Percentiles rank a stretch among this genome's conserved stretches.
These are phyloP conservation scores for Perizoma flavofasciatum DNA, from an alignment of 2,888 invertebrate genomes.

Conservation along the genomic window DNA sequence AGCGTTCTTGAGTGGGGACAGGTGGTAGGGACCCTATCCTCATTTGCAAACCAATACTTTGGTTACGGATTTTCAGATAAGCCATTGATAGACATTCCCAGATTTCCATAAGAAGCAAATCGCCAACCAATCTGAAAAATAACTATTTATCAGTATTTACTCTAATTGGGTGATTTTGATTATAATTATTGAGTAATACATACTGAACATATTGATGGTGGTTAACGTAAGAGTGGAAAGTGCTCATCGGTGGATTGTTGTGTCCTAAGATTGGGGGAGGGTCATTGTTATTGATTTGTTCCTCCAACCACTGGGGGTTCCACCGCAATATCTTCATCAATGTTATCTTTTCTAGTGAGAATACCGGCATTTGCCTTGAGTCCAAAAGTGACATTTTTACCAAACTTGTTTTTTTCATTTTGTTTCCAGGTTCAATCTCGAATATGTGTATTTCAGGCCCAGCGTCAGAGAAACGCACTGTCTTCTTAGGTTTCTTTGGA, in stretches of 20 bases:
- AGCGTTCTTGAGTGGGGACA: constrained; percentile 57
- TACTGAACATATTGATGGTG: constrained; percentile 85
- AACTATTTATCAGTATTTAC: background rate
- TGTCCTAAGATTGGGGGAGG: constrained; percentile 83
- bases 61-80: constrained; percentile 53
- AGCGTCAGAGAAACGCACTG: constrained; percentile 62
- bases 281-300: constrained; percentile 73
- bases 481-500: constrained; percentile 56
- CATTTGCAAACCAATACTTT: constrained; percentile 54
- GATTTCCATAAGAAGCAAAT: constrained; percentile 85
- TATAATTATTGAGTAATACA: constrained; percentile 42
- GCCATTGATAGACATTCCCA: constrained; percentile 82
- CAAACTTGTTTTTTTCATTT: constrained; percentile 65
- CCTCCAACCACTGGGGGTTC: constrained; percentile 87
- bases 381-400: constrained; percentile 60
- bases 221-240: constrained; percentile 81
- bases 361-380: constrained; percentile 56
- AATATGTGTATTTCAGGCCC: constrained; percentile 56
- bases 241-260: constrained; percentile 72
- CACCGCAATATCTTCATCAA: constrained; percentile 84
- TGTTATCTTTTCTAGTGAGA: constrained; percentile 73
- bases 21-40: constrained; percentile 65
- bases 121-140: constrained; percentile 73
- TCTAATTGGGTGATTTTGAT: constrained; percentile 1
- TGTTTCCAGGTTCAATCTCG: constrained; percentile 70